These are phyloP conservation scores for Zaprionus taronus DNA, from an alignment of 1,140 invertebrate genomes.

Conservation along the genomic window DNA sequence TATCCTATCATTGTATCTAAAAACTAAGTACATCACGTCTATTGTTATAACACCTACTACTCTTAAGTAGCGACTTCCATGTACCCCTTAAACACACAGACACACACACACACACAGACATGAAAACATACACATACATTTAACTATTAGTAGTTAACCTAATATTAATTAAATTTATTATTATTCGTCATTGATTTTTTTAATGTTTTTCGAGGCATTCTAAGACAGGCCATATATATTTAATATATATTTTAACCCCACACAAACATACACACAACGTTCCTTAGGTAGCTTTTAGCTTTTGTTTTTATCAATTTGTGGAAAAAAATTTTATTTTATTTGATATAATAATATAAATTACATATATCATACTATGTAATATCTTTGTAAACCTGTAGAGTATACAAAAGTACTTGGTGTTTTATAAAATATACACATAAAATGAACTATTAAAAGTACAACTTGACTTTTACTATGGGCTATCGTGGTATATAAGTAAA, in stretches of 20 bases:
- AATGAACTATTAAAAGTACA: constrained; percentile 48
- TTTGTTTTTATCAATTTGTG: constrained; percentile 27
- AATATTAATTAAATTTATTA: constrained; percentile 9
- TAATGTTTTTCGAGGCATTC: constrained; percentile 23
- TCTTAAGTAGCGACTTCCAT: constrained; percentile 19
- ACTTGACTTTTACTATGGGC: constrained; percentile 37
- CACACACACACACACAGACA: neutral
- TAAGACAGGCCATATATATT: constrained; percentile 23
- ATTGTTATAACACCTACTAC: constrained; percentile 17
- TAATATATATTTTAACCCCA: constrained; percentile 12
- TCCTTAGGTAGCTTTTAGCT: constrained; percentile 37
- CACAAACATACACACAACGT: constrained; percentile 22
- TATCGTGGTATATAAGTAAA: constrained; percentile 8
- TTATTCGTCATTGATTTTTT: constrained; percentile 33
- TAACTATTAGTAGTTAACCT: constrained; percentile 28
- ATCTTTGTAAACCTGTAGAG: constrained; percentile 72
- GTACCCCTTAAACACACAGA: neutral
- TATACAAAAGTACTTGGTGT: constrained; percentile 70
- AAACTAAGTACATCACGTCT: constrained; percentile 30
- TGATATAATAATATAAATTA: constrained; percentile 28
- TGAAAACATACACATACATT: neutral
- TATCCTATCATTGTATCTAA: constrained; percentile 27
- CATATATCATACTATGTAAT: constrained; percentile 53
- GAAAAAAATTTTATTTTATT: constrained; percentile 14
- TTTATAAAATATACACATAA: constrained; percentile 60